phyloP scores from a whole-genome alignment of 1,140 invertebrate genomes.

The Marisa cornuarietis region DNA sequence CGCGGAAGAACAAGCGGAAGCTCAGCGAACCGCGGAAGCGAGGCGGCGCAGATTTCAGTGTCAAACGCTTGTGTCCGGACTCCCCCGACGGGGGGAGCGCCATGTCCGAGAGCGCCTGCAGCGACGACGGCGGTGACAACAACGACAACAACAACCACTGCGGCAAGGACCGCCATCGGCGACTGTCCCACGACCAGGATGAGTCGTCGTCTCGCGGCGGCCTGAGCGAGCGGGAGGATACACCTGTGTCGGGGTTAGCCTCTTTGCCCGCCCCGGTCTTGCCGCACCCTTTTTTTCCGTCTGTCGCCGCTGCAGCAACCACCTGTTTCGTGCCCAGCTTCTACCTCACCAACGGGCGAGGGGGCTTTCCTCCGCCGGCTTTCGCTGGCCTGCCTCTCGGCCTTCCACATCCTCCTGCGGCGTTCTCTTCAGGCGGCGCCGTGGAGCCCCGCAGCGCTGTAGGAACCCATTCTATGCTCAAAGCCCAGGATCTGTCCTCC shows the following conservation, averaged over 20 bases:
- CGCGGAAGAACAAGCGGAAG: slow-evolving; percentile 74
- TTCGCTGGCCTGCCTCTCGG: slow-evolving; percentile 28
- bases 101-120: slow-evolving; percentile 34
- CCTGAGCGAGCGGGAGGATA: slow-evolving; percentile 32
- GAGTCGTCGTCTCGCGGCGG: slow-evolving; percentile 27
- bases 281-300: slow-evolving; percentile 57
- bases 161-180: slow-evolving; percentile 26
- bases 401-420: slow-evolving; percentile 18
- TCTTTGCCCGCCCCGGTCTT: slow-evolving; percentile 58
- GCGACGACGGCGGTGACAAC: slow-evolving; percentile 44
- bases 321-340: slow-evolving; percentile 25
- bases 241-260: slow-evolving; percentile 31
- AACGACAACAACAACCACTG: slow-evolving; percentile 38
- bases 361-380: slow-evolving; percentile 22
- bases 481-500: slow-evolving; percentile 19
- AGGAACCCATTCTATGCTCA: neutral
- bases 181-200: slow-evolving; percentile 45
- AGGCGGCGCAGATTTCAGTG: slow-evolving; percentile 54
- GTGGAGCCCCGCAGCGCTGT: slow-evolving; percentile 4
- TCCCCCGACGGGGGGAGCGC: slow-evolving; percentile 55
- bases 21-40: slow-evolving; percentile 76
- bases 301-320: slow-evolving; percentile 13
- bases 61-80: slow-evolving; percentile 58
- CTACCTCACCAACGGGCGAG: slow-evolving; percentile 19
- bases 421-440: neutral